Percentiles rank a stretch among this genome's conserved stretches.
phyloP scores from a whole-genome alignment of 1,140 invertebrate genomes.

The Drosophila quadrilineata region DNA sequence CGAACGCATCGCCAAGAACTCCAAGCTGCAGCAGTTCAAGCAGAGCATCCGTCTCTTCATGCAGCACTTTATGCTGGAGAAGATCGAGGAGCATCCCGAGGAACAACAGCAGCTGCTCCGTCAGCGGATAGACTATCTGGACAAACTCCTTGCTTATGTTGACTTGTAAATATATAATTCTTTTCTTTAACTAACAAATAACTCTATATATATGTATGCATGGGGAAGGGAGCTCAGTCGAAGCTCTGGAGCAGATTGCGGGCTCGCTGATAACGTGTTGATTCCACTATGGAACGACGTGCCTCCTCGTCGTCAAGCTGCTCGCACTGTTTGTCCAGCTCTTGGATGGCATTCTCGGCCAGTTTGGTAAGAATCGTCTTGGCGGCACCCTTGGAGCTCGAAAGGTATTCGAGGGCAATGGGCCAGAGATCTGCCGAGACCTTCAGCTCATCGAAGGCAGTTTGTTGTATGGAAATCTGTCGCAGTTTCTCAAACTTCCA shows the following conservation, averaged over 20 bases:
- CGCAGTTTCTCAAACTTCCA: slow-evolving; percentile 91
- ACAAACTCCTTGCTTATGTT: slow-evolving; percentile 82
- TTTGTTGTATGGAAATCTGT: slow-evolving; percentile 88
- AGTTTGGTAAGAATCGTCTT: slow-evolving; percentile 84
- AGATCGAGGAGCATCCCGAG: slow-evolving; percentile 80
- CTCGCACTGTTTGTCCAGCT: slow-evolving; percentile 83
- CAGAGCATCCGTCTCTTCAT: slow-evolving; percentile 89
- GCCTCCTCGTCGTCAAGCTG: slow-evolving; percentile 62
- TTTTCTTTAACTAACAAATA: slow-evolving; percentile 15
- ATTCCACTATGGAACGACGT: slow-evolving; percentile 71
- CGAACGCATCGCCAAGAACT: slow-evolving; percentile 83
- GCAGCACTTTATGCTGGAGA: slow-evolving; percentile 87
- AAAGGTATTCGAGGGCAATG: slow-evolving; percentile 87
- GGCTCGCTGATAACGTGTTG: slow-evolving; percentile 82
- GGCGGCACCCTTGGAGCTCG: slow-evolving; percentile 85
- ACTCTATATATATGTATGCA: too few relatives aligned
- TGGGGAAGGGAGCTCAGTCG: slow-evolving; percentile 49
- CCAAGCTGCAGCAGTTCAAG: slow-evolving; percentile 86
- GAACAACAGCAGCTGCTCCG: slow-evolving; percentile 82
- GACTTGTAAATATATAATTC: neutral
- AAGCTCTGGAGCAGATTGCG: slow-evolving; percentile 82
- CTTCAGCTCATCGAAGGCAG: slow-evolving; percentile 84
- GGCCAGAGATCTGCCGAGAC: slow-evolving; percentile 85
- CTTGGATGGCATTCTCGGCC: slow-evolving; percentile 85
- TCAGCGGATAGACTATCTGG: slow-evolving; percentile 82